A percentile compares a stretch with the other conserved stretches of the same genome.
Conservation (phyloP, 1,140 invertebrate species). For the Tachypleus tridentatus region DNA sequence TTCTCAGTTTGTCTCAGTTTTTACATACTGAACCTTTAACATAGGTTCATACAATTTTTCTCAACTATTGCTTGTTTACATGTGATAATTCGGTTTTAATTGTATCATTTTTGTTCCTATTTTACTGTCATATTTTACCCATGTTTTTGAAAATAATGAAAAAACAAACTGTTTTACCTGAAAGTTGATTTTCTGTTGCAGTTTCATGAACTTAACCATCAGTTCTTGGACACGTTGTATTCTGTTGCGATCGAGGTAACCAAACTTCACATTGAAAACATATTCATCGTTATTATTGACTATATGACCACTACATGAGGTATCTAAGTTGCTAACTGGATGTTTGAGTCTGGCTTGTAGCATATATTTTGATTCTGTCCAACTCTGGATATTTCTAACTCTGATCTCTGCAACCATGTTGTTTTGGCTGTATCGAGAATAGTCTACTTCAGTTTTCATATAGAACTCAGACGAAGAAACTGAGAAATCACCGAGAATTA, state of each 20-base stretch:
- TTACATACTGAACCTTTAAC: too few relatives aligned
- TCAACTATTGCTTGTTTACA: too few relatives aligned
- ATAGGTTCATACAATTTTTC: too few relatives aligned
- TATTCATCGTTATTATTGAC: conserved; percentile 18
- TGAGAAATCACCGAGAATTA: conserved; percentile 3
- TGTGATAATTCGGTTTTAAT: too few relatives aligned
- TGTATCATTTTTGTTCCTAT: too few relatives aligned
- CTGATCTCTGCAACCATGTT: conserved; percentile 27
- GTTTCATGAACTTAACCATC: conserved; percentile 27
- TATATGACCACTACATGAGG: conserved; percentile 25
- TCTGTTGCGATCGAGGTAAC: conserved; percentile 24
- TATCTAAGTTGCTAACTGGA: conserved; percentile 27
- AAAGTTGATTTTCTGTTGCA: conserved; percentile 25
- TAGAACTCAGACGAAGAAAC: conserved; percentile 12
- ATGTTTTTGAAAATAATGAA: too few relatives aligned
- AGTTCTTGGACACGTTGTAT: conserved; percentile 26
- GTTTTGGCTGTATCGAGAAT: conserved; percentile 30
- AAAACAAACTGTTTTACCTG: conserved; percentile 3
- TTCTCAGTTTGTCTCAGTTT: too few relatives aligned
- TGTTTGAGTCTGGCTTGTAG: conserved; percentile 26
- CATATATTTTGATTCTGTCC: conserved; percentile 26
- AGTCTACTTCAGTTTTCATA: conserved; percentile 29
- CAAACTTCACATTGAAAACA: conserved; percentile 21
- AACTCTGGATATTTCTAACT: conserved; percentile 18
- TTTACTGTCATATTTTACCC: too few relatives aligned